Evolutionary conservation across 2,113 vertebrate species (phyloP).

Genomic region (Peromyscus californicus): DNA sequence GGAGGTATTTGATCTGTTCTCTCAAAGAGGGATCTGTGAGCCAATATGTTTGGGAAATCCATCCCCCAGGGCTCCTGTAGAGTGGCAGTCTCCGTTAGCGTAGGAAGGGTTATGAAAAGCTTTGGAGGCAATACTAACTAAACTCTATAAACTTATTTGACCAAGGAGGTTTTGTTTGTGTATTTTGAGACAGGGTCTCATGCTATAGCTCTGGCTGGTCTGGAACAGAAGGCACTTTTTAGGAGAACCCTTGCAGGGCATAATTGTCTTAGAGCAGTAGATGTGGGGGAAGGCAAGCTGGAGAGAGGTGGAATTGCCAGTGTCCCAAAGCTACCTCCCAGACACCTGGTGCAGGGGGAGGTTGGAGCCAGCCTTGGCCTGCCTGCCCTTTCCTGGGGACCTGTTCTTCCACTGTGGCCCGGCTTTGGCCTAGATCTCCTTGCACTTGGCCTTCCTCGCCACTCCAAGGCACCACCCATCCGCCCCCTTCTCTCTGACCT

Average conservation of each 20-base stretch:
- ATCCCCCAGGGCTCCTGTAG: background rate
- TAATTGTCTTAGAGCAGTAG: background rate
- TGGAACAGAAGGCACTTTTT: constrained; percentile 26
- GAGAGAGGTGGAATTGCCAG: constrained; percentile 28
- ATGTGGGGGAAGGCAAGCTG: background rate
- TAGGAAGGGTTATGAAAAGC: background rate
- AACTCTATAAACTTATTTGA: constrained; percentile 53
- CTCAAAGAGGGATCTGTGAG: constrained; percentile 58
- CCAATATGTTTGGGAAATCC: constrained; percentile 45
- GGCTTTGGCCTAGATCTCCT: background rate
- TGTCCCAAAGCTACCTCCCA: background rate
- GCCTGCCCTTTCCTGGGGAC: no score
- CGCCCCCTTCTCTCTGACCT: constrained; percentile 22
- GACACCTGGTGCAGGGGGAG: background rate
- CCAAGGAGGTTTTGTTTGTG: background rate
- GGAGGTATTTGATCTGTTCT: constrained; percentile 49
- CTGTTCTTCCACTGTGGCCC: background rate
- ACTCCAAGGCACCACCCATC: background rate
- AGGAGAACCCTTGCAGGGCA: constrained; percentile 10
- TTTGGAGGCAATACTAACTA: constrained; percentile 29
- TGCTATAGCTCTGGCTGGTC: background rate
- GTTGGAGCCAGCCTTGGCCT: no score
- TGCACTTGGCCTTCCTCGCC: background rate
- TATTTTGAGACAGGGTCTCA: background rate
- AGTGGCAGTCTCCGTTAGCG: background rate